Evolutionary conservation across 2,797 vertebrate genomes (phyloP).

Genomic region (Margarornis squamiger): DNA sequence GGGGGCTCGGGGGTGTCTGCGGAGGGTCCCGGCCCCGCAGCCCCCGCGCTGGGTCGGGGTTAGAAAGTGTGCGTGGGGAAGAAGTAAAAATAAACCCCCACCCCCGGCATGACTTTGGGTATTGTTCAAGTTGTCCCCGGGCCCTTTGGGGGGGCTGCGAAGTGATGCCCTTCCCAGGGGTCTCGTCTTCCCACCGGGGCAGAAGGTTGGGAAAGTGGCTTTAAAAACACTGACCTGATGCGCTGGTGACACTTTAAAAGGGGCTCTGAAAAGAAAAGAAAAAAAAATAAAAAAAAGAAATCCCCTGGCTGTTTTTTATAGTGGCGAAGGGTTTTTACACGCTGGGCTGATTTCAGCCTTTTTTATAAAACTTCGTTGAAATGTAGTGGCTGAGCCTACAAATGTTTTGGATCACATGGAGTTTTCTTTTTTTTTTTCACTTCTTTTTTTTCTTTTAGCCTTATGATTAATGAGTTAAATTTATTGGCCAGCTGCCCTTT

Average conservation of each 20-base stretch:
- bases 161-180: background rate
- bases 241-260: background rate
- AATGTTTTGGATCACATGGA: background rate
- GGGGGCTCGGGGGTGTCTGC: background rate
- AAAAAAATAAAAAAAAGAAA: background rate
- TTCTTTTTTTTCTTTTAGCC: background rate
- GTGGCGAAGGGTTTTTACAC: background rate
- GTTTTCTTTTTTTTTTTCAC: background rate
- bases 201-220: background rate
- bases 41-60: background rate
- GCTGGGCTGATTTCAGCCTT: background rate
- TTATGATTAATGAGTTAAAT: conserved; percentile 57
- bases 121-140: background rate
- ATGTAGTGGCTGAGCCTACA: background rate
- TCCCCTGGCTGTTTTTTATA: background rate
- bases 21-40: background rate
- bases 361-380: conserved; percentile 7
- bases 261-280: background rate
- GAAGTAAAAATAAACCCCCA: background rate
- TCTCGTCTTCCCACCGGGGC: background rate
- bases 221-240: background rate
- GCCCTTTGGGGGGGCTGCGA: background rate
- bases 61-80: background rate
- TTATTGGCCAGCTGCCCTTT: conserved; percentile 53
- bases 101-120: background rate